Evolutionary conservation across 2,113 vertebrate species (phyloP), one percentile per base, ranked within the genome.

Genomic region (Cairina moschata): DNA sequence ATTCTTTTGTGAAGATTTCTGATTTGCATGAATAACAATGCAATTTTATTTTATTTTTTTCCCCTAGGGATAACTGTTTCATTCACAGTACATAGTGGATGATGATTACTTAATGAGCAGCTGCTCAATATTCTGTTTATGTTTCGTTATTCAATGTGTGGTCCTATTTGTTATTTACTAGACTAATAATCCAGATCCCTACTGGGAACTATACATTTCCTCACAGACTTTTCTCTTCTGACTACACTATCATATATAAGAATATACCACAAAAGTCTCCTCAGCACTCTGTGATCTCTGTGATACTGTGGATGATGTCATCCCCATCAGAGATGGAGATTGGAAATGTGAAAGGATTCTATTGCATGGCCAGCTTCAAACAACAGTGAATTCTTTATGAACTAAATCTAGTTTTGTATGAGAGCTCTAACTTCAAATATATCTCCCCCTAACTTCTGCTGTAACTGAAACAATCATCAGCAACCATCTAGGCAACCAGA

Each of bases 91-190:
- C 62, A 88, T 79, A 78, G 58, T 26, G 66, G 66, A 84, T 3
- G 16, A 89, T 82, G 62, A 40, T 93, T 94, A 67, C 76, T 88
- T 97, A 97, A 96, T 81, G 89, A 97, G 91, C 86, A 96, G 83
- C 94, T 97, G 92, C 86, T 95, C 81, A 91, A 68, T 86, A 65
- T 62, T 87, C 86, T 77, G 67, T 22, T 93, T 92, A 92, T 84
- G 69, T 88, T 90, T 94, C 88, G 88, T 93, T 95, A 73, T 97
- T 94, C 94, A 88, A 44, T 90, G 94, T 96, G 91, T 96, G 95
- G 91, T 92, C 88, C 36, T 86, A 92, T 90, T 96, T 90, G 68
- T 93, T 95, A 92, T 91, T 95, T 91, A 76, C 66, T 84, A 82
- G 73, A 84, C 69, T 87, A 92, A 78, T 68, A 93, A 72, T 50